Evolutionary conservation across 1,140 invertebrate genomes (phyloP).

Genomic region (Zaprionus davidi): DNA sequence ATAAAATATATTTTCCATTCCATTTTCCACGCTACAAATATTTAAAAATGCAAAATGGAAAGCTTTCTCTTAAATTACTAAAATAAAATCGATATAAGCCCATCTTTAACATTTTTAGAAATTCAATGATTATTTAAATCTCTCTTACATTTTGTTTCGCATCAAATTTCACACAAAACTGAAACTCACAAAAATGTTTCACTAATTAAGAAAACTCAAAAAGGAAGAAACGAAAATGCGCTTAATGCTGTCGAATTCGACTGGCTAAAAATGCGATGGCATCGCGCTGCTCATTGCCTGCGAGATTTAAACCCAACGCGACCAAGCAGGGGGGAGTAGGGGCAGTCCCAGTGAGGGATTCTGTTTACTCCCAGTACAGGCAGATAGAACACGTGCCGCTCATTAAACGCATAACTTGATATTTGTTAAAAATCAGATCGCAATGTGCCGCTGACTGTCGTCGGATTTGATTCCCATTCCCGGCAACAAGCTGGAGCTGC

Average conservation of each 20-base stretch:
- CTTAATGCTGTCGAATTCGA: background rate
- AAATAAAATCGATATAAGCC: background rate
- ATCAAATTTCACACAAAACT: background rate
- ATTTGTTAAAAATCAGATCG: conserved; percentile 70
- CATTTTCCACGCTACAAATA: background rate
- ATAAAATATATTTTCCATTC: background rate
- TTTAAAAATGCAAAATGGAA: background rate
- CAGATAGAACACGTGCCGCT: conserved; percentile 67
- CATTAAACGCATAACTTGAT: conserved; percentile 83
- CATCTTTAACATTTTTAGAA: background rate
- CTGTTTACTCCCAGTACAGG: background rate
- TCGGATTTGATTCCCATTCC: background rate
- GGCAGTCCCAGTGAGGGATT: too few relatives aligned
- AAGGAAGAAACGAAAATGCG: background rate
- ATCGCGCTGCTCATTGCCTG: background rate
- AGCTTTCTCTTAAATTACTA: background rate
- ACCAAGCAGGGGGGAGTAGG: background rate
- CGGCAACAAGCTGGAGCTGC: conserved; percentile 4
- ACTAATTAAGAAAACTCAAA: background rate
- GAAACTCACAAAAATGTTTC: background rate
- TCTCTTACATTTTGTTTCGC: background rate
- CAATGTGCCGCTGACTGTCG: conserved; percentile 24
- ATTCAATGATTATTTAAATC: background rate
- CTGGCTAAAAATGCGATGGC: background rate
- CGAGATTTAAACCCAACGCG: background rate